phyloP scores from a whole-genome alignment of 2,113 vertebrate species.

The Rousettus leschenaultii region DNA sequence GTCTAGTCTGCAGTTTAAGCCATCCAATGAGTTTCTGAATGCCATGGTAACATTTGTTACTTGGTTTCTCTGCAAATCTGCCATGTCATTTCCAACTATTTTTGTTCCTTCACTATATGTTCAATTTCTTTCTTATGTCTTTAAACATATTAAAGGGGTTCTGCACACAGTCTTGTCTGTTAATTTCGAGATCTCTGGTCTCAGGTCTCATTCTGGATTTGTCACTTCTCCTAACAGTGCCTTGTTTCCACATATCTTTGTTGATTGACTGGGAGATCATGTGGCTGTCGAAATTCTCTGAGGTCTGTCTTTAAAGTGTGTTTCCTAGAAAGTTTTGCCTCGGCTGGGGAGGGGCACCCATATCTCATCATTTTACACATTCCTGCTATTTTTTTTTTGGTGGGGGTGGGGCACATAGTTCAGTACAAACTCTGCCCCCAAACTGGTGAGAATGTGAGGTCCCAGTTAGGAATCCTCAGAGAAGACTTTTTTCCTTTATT shows the following conservation, averaged over 20 bases:
- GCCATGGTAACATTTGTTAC: not conserved
- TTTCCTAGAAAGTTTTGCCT: not conserved
- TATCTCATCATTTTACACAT: not conserved
- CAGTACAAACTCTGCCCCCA: not conserved
- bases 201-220: not conserved
- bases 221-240: not conserved
- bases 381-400: not conserved
- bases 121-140: not conserved
- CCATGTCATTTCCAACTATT: not conserved
- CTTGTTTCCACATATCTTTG: not conserved
- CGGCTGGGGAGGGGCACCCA: not conserved
- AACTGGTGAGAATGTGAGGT: not conserved
- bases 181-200: not conserved
- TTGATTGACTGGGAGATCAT: not conserved
- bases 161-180: not conserved
- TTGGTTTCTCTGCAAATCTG: not conserved
- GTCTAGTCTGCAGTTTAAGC: not conserved
- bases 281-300: not conserved
- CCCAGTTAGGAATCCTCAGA: not conserved
- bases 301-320: not conserved
- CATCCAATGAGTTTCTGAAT: not conserved
- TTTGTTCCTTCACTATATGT: not conserved
- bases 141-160: not conserved
- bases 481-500: not conserved
- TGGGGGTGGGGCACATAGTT: not conserved